These are phyloP conservation scores for Morus bassanus DNA, from an alignment of 2,797 vertebrate species.

Conservation along the genomic window DNA sequence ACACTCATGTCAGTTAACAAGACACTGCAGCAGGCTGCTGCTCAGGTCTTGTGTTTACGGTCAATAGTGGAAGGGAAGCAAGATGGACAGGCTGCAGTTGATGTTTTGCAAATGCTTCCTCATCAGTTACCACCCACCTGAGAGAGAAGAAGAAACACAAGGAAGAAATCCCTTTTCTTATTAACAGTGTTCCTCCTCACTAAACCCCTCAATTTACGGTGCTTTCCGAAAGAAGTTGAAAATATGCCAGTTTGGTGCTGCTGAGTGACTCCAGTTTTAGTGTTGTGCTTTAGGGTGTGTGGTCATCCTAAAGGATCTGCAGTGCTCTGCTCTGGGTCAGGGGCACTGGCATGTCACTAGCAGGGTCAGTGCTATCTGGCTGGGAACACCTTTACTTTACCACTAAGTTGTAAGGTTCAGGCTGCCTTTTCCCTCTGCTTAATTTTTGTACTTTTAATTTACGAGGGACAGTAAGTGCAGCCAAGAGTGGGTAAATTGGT, in stretches of 20 bases:
- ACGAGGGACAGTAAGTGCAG: neutral
- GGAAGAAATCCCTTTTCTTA: neutral
- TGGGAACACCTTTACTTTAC: neutral
- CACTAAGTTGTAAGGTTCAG: neutral
- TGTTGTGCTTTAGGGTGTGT: neutral
- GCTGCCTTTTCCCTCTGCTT: neutral
- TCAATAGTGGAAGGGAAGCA: neutral
- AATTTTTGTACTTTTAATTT: neutral
- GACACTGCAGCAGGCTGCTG: neutral
- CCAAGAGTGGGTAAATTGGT: neutral
- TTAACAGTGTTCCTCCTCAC: neutral
- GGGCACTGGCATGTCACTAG: neutral
- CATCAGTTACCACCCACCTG: neutral
- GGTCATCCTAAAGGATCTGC: neutral
- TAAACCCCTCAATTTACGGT: neutral
- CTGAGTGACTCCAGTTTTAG: neutral
- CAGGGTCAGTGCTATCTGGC: accelerated
- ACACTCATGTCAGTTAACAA: neutral
- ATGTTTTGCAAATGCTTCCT: neutral
- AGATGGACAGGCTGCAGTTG: neutral
- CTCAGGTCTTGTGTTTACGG: neutral
- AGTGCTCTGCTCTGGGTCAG: neutral
- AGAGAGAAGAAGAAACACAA: neutral
- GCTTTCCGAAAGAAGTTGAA: neutral
- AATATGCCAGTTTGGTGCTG: neutral